Evolutionary conservation across 2,113 vertebrate species (phyloP).

Genomic region (Diadophis punctatus): DNA sequence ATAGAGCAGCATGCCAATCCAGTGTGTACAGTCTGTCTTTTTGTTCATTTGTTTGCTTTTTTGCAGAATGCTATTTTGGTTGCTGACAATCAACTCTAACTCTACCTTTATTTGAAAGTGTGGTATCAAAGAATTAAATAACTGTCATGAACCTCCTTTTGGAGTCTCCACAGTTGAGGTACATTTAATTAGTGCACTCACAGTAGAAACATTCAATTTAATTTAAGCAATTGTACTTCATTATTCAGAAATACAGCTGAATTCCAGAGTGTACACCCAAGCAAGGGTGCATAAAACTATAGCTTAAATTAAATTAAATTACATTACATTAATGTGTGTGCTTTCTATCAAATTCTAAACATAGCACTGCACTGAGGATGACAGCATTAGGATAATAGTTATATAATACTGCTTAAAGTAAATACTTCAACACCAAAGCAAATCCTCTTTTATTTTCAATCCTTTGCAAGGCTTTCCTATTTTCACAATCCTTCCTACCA

Average conservation of each 20-base stretch:
- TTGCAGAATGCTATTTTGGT: not conserved
- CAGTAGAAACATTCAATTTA: not conserved
- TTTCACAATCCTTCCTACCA: slow-evolving; percentile 13
- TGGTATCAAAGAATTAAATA: not conserved
- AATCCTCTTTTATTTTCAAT: slow-evolving; percentile 12
- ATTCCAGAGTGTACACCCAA: not conserved
- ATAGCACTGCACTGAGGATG: not conserved
- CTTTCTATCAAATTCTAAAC: not conserved
- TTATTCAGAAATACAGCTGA: not conserved
- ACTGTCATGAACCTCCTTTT: not conserved
- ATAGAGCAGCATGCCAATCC: not conserved
- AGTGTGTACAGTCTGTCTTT: not conserved
- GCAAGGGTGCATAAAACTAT: not conserved
- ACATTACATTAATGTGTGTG: not conserved
- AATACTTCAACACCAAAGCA: not conserved
- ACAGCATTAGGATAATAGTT: slow-evolving; percentile 2
- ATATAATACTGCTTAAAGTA: not conserved
- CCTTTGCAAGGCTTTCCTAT: not conserved
- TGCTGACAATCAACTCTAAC: not conserved
- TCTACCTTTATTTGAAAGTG: not conserved
- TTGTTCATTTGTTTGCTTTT: not conserved
- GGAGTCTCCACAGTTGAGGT: not conserved
- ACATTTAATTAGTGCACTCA: not conserved
- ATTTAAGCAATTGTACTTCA: not conserved
- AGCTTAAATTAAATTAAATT: not conserved